Base-by-base conservation (phyloP, 2,797 vertebrate genomes). In the Tachyglossus aculeatus region DNA sequence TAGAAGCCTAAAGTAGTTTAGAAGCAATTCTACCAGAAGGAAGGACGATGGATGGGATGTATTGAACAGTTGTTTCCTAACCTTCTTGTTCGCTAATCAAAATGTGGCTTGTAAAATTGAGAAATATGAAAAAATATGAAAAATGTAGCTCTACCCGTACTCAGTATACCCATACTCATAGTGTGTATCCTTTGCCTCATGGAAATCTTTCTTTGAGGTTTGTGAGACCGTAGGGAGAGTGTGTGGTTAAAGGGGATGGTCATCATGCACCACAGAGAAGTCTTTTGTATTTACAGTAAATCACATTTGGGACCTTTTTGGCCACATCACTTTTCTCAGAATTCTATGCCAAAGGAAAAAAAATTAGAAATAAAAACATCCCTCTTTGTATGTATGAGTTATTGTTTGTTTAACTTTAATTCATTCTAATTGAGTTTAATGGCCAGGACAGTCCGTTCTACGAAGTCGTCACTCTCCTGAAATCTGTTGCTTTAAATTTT, bases 321-420 rank as follows among this genome's bases (percentile, higher is more conserved):
- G n/a, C n/a, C 54, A 54, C 19, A 14, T 24, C 40, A 51, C 18
- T 4, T 34, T 36, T 22, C 29, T 58, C 34, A 74, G 31, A 52
- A 66, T 69, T 55, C 7, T 51, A 5, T 47, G 24, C 13, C 34
- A 53, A 62, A 63, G 55, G n/a, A 45, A 55, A 62, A 59, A 70
- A n/a, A n/a, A n/a, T n/a, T n/a, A n/a, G n/a, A n/a, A n/a, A n/a
- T n/a, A n/a, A n/a, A n/a, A n/a, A n/a, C n/a, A n/a, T n/a, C n/a
- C n/a, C n/a, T n/a, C n/a, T n/a, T n/a, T n/a, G n/a, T n/a, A n/a
- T n/a, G n/a, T n/a, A n/a, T n/a, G n/a, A n/a, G n/a, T n/a, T n/a
- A n/a, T n/a, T 21, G 59, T 39, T 24, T 65, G 54, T 48, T 60
- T 25, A 62, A 40, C 41, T 59, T 1, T 61, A 60, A 7, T 47